Base-by-base conservation (phyloP, 53 echinoderm and acorn worm genomes). In the Zoroaster sp. region DNA sequence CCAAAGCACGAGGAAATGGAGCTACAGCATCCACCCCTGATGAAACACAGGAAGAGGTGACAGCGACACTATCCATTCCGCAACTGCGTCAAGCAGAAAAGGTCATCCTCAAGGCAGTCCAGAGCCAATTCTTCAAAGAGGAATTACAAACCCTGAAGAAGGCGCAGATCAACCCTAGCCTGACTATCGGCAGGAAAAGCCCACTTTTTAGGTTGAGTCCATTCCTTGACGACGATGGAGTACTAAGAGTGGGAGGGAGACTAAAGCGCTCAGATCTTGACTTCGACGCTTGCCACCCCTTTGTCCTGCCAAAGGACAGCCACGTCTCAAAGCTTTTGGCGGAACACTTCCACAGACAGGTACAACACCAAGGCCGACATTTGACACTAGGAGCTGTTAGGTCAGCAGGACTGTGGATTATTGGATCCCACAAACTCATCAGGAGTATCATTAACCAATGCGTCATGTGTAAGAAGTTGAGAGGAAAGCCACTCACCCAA, bases 281-380 rank as follows among this genome's bases (percentile, higher is more conserved):
- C 18, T 41, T 83, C 5, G 82, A 78, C 37, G 71, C 83, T 43
- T 67, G 74, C 5, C 89, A 89, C 44, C 93, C 89, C 7, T 20
- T 92, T 11, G 31, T 92, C 20, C 75, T 92, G n/a, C 92, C 89
- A 35, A 72, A 72, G 46, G 41, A 73, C 41, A 88, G 54, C 44
- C 83, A 92, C 40, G 81, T 92, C 18, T 78, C 88, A 18, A 63
- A 32, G 46, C 70, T 91, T n/a, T 52, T 91, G 1, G 75, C 35
- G 11, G 23, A 67, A 33, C 77, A 91, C 49, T 77, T 87, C 36
- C 91, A 87, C 32, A 21, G 46, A 6, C 21, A 87, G 15, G 73
- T 80, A 18, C 80, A 88, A 30, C 92, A 92, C 34, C 92, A 87
- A 69, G 92, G 92, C 3, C 45, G 87, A 25, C 87, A 92, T 4